These are phyloP conservation scores for Mimachlamys varia DNA, from an alignment of 2,888 invertebrate species.

Conservation along the genomic window DNA sequence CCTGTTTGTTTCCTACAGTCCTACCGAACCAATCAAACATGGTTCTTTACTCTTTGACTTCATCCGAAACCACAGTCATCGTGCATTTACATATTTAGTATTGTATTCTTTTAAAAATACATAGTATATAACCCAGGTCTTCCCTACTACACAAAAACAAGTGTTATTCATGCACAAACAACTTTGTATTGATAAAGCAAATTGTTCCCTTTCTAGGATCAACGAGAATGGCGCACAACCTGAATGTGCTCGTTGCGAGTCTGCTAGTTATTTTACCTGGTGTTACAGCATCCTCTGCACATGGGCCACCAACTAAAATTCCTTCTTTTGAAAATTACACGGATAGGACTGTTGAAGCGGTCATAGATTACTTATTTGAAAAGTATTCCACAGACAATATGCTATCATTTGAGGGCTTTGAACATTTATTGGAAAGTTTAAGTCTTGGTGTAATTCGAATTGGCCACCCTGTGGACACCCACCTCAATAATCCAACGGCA, in stretches of 20 bases:
- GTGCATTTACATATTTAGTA: too few species aligned
- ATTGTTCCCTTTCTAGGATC: neutral
- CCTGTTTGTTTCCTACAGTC: too few species aligned
- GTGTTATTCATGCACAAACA: too few species aligned
- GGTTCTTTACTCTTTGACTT: too few species aligned
- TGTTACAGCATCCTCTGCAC: neutral
- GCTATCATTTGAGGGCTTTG: constrained; percentile 62
- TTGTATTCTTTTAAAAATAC: too few species aligned
- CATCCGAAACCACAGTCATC: too few species aligned
- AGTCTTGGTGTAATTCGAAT: constrained; percentile 53
- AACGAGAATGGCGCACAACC: neutral
- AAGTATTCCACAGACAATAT: neutral
- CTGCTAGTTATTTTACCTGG: neutral
- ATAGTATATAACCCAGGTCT: too few species aligned
- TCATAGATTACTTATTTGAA: neutral
- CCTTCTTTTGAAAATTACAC: neutral
- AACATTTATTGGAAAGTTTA: constrained; percentile 60
- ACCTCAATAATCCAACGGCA: neutral
- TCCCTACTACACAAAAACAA: too few species aligned
- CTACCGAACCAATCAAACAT: too few species aligned
- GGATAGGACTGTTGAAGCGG: neutral
- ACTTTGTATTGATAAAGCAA: too few species aligned
- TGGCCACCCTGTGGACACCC: neutral
- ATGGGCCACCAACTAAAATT: neutral
- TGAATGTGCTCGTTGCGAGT: neutral